Evolutionary conservation across 2,888 invertebrate genomes (phyloP), one percentile per base, ranked within the genome.

Genomic region (Chrysina gloriosa): DNA sequence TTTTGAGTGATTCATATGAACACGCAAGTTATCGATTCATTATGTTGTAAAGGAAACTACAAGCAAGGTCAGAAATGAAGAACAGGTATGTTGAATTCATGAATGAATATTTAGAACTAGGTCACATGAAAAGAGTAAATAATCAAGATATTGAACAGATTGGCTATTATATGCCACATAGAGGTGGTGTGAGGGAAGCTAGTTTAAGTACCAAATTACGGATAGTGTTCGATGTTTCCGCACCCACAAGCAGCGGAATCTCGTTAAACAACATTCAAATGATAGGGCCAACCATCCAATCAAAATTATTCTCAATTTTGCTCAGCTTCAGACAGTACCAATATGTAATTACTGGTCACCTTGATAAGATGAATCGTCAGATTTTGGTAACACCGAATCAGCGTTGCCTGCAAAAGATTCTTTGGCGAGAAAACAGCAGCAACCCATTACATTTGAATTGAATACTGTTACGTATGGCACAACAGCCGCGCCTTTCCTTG

Each of bases 171-270:
- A 45, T 79, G 25, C 76, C 77, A 7, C 78, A 78, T 68, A 77
- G 77, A 50, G 69, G 71, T 3, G 76, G 78, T 4, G 21, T 74
- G 0, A 71, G 72, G 14, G 71, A 70, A 21, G 52, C 67, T 4
- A 76, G 75, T 61, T 16, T 42, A 5, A 73, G 74, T 6, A 78
- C 77, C 0, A 77, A 78, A 63, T 42, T 78, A 11, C 70, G 78
- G n/a, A n/a, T n/a, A n/a, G 79, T 80, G 2, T 79, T 76, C 61
- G 76, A 79, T 58, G 78, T 71, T 5, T 76, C 75, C 1, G 72
- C 73, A 7, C 69, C 68, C 14, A 65, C 77, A 6, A 42, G 70
- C 2, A 68, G 69, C 1, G 74, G 74, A 3, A 16, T 71, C 0
- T 74, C 75, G 3, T 36, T 79, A 1, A 81, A 80, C 65, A 74